Evolutionary conservation across 2,113 vertebrate genomes (phyloP).

Genomic region (Colaptes auratus): DNA sequence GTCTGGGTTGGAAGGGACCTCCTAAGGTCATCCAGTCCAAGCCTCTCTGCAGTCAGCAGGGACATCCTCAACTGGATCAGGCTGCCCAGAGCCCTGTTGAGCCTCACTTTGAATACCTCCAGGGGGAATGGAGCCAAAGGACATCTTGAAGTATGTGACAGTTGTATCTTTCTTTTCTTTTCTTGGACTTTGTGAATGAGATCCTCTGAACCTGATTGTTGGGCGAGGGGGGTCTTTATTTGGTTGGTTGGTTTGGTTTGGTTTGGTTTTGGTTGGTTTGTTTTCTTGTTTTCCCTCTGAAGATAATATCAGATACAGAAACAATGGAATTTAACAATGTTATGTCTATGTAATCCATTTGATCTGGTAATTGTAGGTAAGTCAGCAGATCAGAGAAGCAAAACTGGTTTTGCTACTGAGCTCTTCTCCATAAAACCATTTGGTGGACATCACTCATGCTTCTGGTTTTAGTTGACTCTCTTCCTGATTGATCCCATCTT

Average conservation of each 20-base stretch:
- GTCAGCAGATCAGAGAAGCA: background rate
- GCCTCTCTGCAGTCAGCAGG: too few species aligned
- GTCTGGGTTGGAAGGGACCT: too few species aligned
- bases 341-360: background rate
- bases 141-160: background rate
- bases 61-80: too few species aligned
- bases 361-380: background rate
- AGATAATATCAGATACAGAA: background rate
- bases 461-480: background rate
- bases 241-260: too few species aligned
- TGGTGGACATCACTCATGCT: background rate
- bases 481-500: background rate
- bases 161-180: background rate
- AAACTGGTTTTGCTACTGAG: background rate
- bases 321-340: background rate
- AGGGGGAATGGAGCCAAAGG: background rate
- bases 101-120: too few species aligned
- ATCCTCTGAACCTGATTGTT: background rate
- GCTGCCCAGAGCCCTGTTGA: too few species aligned
- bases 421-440: background rate
- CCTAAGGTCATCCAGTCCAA: too few species aligned
- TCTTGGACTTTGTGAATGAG: background rate
- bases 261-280: too few species aligned
- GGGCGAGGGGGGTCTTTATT: too few species aligned
- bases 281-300: background rate